Conservation (phyloP, 2,888 invertebrate species). For the Oegoconia quadripuncta region DNA sequence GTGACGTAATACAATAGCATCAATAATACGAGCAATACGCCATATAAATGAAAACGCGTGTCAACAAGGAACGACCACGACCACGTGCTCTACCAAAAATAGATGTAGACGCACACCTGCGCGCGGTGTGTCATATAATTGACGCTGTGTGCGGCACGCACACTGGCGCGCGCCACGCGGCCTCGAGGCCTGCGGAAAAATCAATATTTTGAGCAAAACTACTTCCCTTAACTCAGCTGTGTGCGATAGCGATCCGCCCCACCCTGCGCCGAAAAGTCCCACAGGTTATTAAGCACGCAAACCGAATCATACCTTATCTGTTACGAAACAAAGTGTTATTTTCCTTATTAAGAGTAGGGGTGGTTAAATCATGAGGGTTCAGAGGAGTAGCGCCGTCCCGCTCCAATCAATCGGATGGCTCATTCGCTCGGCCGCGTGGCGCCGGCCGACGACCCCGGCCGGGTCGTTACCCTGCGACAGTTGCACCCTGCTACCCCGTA, state of each 20-base stretch:
- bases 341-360: conserved; percentile 50
- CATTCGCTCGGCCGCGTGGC: conserved; percentile 71
- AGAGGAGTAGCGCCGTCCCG: conserved; percentile 55
- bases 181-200: conserved; percentile 69
- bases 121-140: conserved; percentile 21
- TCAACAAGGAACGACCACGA: conserved; percentile 74
- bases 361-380: conserved; percentile 65
- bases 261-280: conserved; percentile 33
- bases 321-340: conserved; percentile 55
- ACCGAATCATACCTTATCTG: conserved; percentile 57
- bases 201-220: conserved; percentile 79
- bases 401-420: conserved; percentile 74
- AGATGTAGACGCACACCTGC: conserved; percentile 44
- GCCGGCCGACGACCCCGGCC: conserved; percentile 69
- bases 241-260: conserved; percentile 49
- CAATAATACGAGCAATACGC: conserved; percentile 50
- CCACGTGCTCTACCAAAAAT: conserved; percentile 75
- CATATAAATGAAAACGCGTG: conserved; percentile 74
- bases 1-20: conserved; percentile 51
- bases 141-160: neutral
- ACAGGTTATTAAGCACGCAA: conserved; percentile 29
- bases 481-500: conserved; percentile 75
- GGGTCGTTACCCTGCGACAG: conserved; percentile 73
- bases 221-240: conserved; percentile 68
- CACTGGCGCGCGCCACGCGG: conserved; percentile 44